phyloP scores from a whole-genome alignment of 37 sponge, comb jelly and placozoan species.

The Beroe ovata region DNA sequence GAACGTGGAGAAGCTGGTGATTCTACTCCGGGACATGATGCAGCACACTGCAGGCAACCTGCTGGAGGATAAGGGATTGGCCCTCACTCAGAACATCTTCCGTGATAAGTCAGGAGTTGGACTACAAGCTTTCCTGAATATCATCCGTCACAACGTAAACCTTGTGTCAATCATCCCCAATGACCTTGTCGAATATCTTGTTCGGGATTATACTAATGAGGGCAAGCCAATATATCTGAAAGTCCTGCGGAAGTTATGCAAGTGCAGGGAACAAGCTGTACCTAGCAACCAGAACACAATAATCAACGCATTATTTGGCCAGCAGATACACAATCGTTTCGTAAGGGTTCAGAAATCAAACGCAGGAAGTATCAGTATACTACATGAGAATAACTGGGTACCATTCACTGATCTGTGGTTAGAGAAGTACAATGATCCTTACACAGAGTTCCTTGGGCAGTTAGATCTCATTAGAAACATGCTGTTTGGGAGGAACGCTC shows the following conservation, averaged over 20 bases:
- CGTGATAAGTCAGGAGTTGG: slow-evolving; percentile 21
- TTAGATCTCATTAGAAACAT: slow-evolving; percentile 52
- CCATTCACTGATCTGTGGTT: not conserved
- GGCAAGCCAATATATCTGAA: slow-evolving; percentile 43
- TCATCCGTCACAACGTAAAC: slow-evolving; percentile 47
- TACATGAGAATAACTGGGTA: slow-evolving; percentile 2
- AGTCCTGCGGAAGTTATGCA: slow-evolving; percentile 59
- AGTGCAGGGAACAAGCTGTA: slow-evolving; percentile 46
- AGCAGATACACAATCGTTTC: not conserved
- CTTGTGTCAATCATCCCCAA: slow-evolving; percentile 14
- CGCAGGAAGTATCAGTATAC: not conserved
- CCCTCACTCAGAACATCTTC: not conserved
- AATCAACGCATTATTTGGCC: not conserved
- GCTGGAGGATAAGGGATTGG: not conserved
- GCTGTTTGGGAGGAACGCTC: slow-evolving; percentile 30
- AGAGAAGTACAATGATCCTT: not conserved
- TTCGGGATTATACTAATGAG: slow-evolving; percentile 23
- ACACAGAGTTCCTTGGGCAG: slow-evolving; percentile 28
- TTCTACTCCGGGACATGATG: slow-evolving; percentile 45
- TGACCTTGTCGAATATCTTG: slow-evolving; percentile 1
- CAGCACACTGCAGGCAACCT: slow-evolving; percentile 23
- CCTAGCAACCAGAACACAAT: slow-evolving; percentile 42
- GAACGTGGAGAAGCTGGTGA: slow-evolving; percentile 44
- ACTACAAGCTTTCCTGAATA: slow-evolving; percentile 29
- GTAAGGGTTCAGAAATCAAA: not conserved